phyloP scores from a whole-genome alignment of 2,888 invertebrate genomes.

The Pyrochroa serraticornis region DNA sequence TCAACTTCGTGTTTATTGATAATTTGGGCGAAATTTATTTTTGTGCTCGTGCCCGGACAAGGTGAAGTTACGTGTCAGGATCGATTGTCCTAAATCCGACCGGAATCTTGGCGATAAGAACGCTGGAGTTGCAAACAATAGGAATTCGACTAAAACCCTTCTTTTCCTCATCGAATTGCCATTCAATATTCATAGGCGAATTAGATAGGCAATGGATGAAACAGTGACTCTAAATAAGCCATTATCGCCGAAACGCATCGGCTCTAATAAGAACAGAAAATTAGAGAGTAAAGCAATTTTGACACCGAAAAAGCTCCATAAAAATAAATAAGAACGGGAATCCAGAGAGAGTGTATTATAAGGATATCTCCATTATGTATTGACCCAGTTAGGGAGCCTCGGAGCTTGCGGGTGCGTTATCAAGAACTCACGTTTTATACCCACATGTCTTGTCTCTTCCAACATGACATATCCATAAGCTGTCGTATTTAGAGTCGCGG shows the following conservation, averaged over 20 bases:
- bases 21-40: no score
- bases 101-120: no score
- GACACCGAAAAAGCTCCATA: conserved; percentile 28
- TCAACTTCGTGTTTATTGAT: no score
- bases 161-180: conserved; percentile 1
- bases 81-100: conserved; percentile 35
- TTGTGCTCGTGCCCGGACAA: no score
- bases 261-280: conserved; percentile 2
- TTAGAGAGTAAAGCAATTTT: conserved; percentile 28
- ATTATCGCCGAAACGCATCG: conserved; percentile 3
- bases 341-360: conserved; percentile 12
- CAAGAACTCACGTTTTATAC: conserved; percentile 33
- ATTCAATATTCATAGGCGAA: conserved; percentile 8
- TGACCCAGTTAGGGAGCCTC: conserved; percentile 28
- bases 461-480: conserved; percentile 34
- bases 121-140: no score
- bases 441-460: conserved; percentile 31
- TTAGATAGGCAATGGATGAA: neutral
- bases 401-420: conserved; percentile 23
- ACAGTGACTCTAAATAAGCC: conserved; percentile 3
- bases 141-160: neutral
- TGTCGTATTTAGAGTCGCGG: conserved; percentile 32
- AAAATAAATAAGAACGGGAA: conserved; percentile 33
- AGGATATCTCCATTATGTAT: conserved; percentile 29
- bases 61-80: conserved; percentile 30